Evolutionary conservation across 2,888 invertebrate species (phyloP), one percentile per base, ranked within the genome.

Genomic region (Macrostomum cliftonense): DNA sequence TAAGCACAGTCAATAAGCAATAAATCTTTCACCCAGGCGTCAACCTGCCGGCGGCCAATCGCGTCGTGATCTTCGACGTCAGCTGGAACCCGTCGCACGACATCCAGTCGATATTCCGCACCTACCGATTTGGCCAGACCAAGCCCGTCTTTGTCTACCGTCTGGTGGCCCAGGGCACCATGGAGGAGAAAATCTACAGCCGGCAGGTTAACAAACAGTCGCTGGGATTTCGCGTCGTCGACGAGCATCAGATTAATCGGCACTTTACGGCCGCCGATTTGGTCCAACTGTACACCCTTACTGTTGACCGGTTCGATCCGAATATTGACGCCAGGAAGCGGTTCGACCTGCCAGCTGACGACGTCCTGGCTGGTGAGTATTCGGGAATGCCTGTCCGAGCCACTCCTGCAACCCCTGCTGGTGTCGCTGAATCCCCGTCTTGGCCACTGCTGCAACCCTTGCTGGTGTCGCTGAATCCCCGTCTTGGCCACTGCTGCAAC

Each of bases 31-130:
- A 9, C 28, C 5, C 28, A 28, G 28, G 97, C 49, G 95, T 95
- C 54, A 99, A 97, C 75, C 74, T 97, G 63, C 83, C 88, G 9
- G 88, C 86, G 0, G 95, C 97, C 1, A 97, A 97, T 73, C 78
- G 97, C 47, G 95, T 95, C 0, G 81, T 97, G 4, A 88, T 97
- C 54, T 95, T 97, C 68, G 97, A 99, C 73, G 91, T 91, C 1
- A 91, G 89, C 1, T 97, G 95, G 95, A 97, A 97, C 75, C 97
- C 97, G 1, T 65, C 91, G 0, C 86, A 93, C 65, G 97, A 99
- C 65, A 82, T 89, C 17, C 97, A 99, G 74, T 88, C 91, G 64
- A 89, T 99, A 64, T 97, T 95, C 75, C 77, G 97, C 55, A 83
- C 93, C 17, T 99, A 89, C 70, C 79, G 97, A 49, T 95, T 95